Conservation (phyloP, 2,113 vertebrate genomes). For the Alethe castanea region DNA sequence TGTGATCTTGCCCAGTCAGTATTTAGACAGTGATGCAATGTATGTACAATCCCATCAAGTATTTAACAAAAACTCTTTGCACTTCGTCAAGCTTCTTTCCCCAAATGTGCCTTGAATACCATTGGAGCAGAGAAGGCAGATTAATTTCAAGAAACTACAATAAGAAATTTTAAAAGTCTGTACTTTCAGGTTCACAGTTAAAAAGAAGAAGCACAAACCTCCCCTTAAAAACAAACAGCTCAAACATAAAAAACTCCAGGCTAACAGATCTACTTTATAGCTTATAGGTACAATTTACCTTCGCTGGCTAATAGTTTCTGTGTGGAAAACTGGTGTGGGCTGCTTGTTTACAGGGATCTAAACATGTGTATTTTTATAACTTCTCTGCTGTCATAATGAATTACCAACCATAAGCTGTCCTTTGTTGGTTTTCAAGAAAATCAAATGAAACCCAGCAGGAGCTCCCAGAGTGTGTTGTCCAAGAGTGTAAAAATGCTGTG, state of each 20-base stretch:
- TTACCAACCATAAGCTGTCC: slow-evolving; percentile 80
- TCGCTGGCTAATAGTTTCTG: slow-evolving; percentile 2
- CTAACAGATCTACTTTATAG: background rate
- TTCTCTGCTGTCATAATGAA: slow-evolving; percentile 84
- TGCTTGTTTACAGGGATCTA: slow-evolving; percentile 74
- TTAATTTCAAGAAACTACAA: background rate
- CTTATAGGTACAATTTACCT: background rate
- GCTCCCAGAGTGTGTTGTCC: slow-evolving; percentile 81
- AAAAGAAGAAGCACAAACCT: background rate
- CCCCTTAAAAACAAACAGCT: background rate
- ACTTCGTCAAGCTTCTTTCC: slow-evolving; percentile 21
- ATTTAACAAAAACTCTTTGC: slow-evolving; percentile 35
- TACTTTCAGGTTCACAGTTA: background rate
- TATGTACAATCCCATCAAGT: background rate
- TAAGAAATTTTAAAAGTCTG: slow-evolving; percentile 4
- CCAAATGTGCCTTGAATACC: background rate
- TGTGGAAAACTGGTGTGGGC: slow-evolving; percentile 38
- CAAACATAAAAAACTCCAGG: background rate
- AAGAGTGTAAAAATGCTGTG: slow-evolving; percentile 80
- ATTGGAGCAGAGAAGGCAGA: background rate
- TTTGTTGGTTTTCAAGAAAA: slow-evolving; percentile 82
- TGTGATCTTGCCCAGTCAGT: slow-evolving; percentile 24
- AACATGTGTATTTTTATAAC: slow-evolving; percentile 75
- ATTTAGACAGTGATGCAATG: slow-evolving; percentile 35
- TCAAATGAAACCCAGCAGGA: slow-evolving; percentile 90